Evolutionary conservation across 2,113 vertebrate species (phyloP), one percentile per base, ranked within the genome.

Genomic region (Notothenia rossii): DNA sequence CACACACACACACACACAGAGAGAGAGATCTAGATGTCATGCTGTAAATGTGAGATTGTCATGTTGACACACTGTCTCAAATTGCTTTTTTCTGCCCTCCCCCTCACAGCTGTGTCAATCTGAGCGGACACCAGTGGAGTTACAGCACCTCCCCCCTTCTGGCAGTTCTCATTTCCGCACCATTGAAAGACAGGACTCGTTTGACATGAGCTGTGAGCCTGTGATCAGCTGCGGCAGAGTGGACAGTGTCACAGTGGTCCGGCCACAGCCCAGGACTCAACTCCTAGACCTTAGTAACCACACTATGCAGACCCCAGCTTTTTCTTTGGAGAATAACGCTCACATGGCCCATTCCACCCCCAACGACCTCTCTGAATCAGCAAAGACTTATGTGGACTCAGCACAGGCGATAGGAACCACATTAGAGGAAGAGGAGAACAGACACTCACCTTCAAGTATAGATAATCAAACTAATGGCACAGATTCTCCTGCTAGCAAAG

Each of bases 101-200:
- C 33, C 15, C 25, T 58, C 13, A 36, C 82, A 95, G 95, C 84
- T 90, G 45, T 91, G 88, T 82, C 85, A 84, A 20, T 79, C 92
- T 4, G 92, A 93, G 68, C 91, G 87, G 66, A 75, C 75, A 0
- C 43, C 58, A 7, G 63, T 86, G 67, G 93, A 93, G 62, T 20
- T 70, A 6, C 83, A 86, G 67, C 59, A 1, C 25, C 14, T 51
- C 11, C 70, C 85, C 11, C 72, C 77, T 12, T 85, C 87, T 0
- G 66, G 54, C 15, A 77, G 36, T 51, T 92, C 92, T 65, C 93
- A 94, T 82, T 96, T 96, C 58, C 85, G 93, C 33, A 93, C 93
- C 40, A 95, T 96, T 58, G 85, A 93, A 67, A 88, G 93, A 10
- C 94, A 96, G 79, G 85, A 92, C 55, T 95, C 94, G 17, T 93